Percentiles rank a stretch among this genome's conserved stretches.
phyloP scores from a whole-genome alignment of 2,797 vertebrate genomes.

The Xerus rutilus region DNA sequence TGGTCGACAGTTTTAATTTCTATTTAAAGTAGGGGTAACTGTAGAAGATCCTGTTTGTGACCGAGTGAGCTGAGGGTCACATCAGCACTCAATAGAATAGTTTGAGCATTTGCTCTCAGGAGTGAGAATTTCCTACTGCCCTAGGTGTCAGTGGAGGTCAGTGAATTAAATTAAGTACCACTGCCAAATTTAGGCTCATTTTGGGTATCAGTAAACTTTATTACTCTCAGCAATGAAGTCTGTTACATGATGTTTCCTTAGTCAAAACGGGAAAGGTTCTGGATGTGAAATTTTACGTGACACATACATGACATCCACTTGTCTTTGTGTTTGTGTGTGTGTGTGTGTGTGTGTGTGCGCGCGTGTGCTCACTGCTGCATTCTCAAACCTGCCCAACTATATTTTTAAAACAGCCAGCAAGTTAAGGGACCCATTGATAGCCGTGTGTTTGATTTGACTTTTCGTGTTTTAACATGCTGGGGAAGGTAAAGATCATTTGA shows the following conservation, averaged over 20 bases:
- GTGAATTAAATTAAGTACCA: slow-evolving; percentile 3
- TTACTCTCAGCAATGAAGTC: background rate
- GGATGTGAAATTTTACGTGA: background rate
- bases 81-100: background rate
- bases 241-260: slow-evolving; percentile 64
- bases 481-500: slow-evolving; percentile 31
- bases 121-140: slow-evolving; percentile 21
- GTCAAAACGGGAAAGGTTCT: slow-evolving; percentile 41
- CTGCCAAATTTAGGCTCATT: slow-evolving; percentile 36
- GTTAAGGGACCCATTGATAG: background rate
- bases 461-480: slow-evolving; percentile 37
- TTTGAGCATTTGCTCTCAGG: background rate
- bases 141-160: background rate
- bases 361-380: background rate
- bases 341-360: rapidly evolving
- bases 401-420: slow-evolving; percentile 15
- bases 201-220: background rate
- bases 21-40: background rate
- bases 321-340: background rate
- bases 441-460: slow-evolving; percentile 37
- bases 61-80: background rate
- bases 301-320: rapidly evolving
- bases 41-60: background rate
- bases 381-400: slow-evolving; percentile 34
- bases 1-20: slow-evolving; percentile 40